Evolutionary conservation across 2,113 vertebrate genomes (phyloP), one percentile per base, ranked within the genome.

Genomic region (Ptilorrhoa leucosticta): DNA sequence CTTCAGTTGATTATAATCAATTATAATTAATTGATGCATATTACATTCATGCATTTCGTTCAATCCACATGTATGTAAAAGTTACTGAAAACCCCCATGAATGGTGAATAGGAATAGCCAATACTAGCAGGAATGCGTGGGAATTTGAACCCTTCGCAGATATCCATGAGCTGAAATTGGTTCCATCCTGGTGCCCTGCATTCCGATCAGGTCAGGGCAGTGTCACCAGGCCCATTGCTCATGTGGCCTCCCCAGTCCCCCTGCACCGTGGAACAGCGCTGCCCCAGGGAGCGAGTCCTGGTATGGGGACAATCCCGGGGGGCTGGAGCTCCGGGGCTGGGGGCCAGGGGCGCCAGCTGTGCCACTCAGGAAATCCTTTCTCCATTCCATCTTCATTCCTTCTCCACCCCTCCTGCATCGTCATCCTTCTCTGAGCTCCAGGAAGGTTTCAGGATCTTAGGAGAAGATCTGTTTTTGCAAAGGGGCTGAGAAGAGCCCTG

Each of bases 291-390:
- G 42, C 0, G 0, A 42, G 27, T 42, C 31, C 50, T 27, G 30
- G 26, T 21, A 27, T 31, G 30, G 47, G 33, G 18, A 42, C 22
- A 33, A 3, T 37, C 26, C 28, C 0, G 0, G 14, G 14, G 15
- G 7, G 6, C 58, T 64, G 76, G 48, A 56, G 40, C 20, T 35
- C 35, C 9, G 33, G 24, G 42, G 7, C 42, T 42, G 57, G 10
- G 23, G 65, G 24, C 40, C 11, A 6, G 35, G 17, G 27, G 1
- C 10, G 17, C 26, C 4, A 11, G 17, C 16, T 63, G 30, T 40
- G 24, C 44, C 18, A 44, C 22, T 10, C 0, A 0, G 13, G 13
- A 2, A 51, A 48, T 75, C 16, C 47, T 50, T 87, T 63, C 30
- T 56, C 21, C 48, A 26, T 40, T 13, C 20, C 15, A 2, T 37